These are phyloP conservation scores for Callopanchax toddi DNA, from an alignment of 2,113 vertebrate genomes.

Conservation along the genomic window DNA sequence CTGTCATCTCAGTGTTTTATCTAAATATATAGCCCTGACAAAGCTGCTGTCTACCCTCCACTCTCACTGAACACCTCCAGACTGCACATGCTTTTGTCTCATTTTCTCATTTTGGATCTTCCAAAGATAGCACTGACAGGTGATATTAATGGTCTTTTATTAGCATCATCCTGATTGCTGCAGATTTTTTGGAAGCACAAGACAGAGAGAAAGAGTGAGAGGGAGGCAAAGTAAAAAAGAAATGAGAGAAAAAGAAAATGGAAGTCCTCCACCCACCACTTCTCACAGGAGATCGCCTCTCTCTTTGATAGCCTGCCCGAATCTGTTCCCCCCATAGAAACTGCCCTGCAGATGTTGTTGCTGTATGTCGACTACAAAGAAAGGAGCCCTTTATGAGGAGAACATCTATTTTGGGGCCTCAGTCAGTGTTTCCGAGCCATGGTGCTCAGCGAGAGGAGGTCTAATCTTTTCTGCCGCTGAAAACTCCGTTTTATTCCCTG, in stretches of 20 bases:
- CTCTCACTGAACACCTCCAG: conserved; percentile 47
- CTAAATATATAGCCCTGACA: conserved; percentile 14
- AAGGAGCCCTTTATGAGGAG: conserved; percentile 82
- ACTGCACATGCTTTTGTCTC: conserved; percentile 65
- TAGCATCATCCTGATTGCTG: conserved; percentile 73
- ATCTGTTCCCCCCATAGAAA: conserved; percentile 81
- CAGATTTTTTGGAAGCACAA: conserved; percentile 67
- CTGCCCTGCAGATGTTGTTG: conserved; percentile 86
- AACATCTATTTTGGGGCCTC: conserved; percentile 80
- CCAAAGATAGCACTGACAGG: conserved; percentile 80
- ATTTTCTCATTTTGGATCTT: conserved; percentile 73
- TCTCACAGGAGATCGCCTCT: conserved; percentile 79
- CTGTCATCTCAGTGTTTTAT: conserved; percentile 33
- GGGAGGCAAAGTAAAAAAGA: conserved; percentile 18
- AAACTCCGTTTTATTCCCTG: conserved; percentile 78
- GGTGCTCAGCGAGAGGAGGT: conserved; percentile 68
- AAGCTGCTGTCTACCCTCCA: conserved; percentile 14
- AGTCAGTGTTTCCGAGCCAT: conserved; percentile 73
- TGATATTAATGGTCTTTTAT: conserved; percentile 82
- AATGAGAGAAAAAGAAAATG: conserved; percentile 60
- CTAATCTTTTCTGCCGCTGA: conserved; percentile 69
- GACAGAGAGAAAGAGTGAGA: conserved; percentile 43
- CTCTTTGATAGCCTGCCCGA: conserved; percentile 84
- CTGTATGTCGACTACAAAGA: conserved; percentile 83
- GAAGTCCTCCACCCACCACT: conserved; percentile 74